Evolutionary conservation across 1,140 invertebrate genomes (phyloP), one percentile per base, ranked within the genome.

Genomic region (Callitettix versicolor): DNA sequence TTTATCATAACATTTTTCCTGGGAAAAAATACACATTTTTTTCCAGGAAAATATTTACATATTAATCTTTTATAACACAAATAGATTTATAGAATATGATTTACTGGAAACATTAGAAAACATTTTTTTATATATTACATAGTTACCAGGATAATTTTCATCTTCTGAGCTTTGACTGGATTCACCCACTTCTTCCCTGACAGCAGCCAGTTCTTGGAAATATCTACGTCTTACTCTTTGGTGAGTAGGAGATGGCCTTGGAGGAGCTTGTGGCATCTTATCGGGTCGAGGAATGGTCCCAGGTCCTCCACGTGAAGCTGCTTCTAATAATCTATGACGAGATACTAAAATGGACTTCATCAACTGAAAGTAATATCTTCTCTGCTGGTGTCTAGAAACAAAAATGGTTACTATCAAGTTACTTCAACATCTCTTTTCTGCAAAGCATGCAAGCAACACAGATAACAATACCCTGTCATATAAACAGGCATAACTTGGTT

Each of bases 121-220:
- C n/a, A n/a, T n/a, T n/a, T n/a, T n/a, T n/a, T n/a, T n/a, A n/a
- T n/a, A n/a, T n/a, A n/a, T n/a, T n/a, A 20, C n/a, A 14, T 44
- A 57, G 34, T 53, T 59, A 72, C 69, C 70, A 57, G 71, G 79
- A 70, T 81, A 84, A 63, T 80, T 79, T 63, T 86, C 79, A 77
- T 82, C 77, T 59, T 82, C 77, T 58, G 84, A 81, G 64, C 81
- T 79, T 59, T 82, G 77, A 62, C 79, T 74, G 63, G 75, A 64
- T 61, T 82, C 73, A 47, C 81, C 84, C 38, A 84, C 76, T 71
- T 77, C 71, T 66, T 69, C 67, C 60, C 70, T 62, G 3, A 77
- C 71, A 42, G 74, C 72, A 20, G 71, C 62, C 18, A 81, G 68
- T 44, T 76, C 71, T 34, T 73, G 69, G 34, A 76, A 77, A 66